A percentile compares a stretch with the other conserved stretches of the same genome.
phyloP scores from a whole-genome alignment of 2,888 invertebrate genomes.

The Melipona beecheii region DNA sequence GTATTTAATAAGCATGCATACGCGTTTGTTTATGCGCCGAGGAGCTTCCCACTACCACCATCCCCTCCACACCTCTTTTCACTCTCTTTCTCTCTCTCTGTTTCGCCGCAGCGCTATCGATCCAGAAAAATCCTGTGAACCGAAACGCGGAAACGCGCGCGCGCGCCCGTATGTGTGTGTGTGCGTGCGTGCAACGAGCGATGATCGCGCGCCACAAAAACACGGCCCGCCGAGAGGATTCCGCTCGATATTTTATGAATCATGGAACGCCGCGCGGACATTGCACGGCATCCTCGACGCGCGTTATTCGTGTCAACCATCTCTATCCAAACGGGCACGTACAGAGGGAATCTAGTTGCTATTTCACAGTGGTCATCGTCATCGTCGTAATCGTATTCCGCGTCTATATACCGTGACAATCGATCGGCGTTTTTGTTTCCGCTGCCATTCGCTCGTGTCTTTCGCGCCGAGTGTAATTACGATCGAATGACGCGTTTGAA shows the following conservation, averaged over 20 bases:
- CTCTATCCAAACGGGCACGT: conserved; percentile 31
- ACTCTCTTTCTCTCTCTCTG: not conserved
- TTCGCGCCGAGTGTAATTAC: not conserved
- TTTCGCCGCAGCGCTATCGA: conserved; percentile 33
- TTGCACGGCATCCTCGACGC: conserved; percentile 34
- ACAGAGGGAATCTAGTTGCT: not conserved
- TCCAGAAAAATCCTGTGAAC: conserved; percentile 46
- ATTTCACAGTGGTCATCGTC: conserved; percentile 2
- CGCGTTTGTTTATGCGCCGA: conserved; percentile 48
- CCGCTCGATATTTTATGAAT: conserved; percentile 64
- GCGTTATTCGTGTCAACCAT: conserved; percentile 69
- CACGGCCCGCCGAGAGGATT: conserved; percentile 36
- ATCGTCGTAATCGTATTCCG: not conserved
- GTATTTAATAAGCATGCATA: conserved; percentile 52
- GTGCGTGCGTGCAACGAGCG: not conserved
- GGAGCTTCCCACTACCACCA: not conserved
- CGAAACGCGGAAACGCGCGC: conserved; percentile 48
- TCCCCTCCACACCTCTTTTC: no score
- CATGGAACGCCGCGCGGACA: conserved; percentile 37
- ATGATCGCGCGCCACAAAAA: conserved; percentile 31
- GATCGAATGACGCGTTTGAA: not conserved
- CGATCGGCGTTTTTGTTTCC: no score
- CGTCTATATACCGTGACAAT: conserved; percentile 36
- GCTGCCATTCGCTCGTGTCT: no score
- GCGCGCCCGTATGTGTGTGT: not conserved